Conservation (phyloP, 2,113 vertebrate genomes). For the Tautogolabrus adspersus region DNA sequence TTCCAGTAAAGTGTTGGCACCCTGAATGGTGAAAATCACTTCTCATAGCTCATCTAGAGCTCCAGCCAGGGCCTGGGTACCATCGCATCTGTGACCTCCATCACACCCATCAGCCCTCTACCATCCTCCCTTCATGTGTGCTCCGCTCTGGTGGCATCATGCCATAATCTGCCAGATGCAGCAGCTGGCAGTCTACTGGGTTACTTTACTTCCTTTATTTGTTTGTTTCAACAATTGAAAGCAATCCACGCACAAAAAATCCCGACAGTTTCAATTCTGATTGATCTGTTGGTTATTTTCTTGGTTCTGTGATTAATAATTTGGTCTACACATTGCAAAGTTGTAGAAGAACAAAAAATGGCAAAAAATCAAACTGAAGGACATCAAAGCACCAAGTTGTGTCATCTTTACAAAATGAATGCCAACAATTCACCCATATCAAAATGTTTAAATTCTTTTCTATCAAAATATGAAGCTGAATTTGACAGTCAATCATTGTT, state of each 20-base stretch:
- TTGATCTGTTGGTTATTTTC: not conserved
- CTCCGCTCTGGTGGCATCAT: slow-evolving; percentile 54
- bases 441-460: not conserved
- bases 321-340: not conserved
- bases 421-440: too few species aligned
- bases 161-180: slow-evolving; percentile 66
- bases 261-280: not conserved
- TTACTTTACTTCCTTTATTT: slow-evolving; percentile 31
- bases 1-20: slow-evolving; percentile 41
- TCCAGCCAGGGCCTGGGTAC: slow-evolving; percentile 65
- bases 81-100: slow-evolving; percentile 69
- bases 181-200: slow-evolving; percentile 50
- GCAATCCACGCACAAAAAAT: not conserved
- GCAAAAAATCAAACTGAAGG: not conserved
- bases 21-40: slow-evolving; percentile 43
- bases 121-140: slow-evolving; percentile 41
- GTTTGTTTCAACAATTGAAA: slow-evolving; percentile 31
- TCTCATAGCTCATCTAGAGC: slow-evolving; percentile 36
- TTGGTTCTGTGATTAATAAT: not conserved
- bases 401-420: not conserved
- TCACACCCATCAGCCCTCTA: slow-evolving; percentile 56
- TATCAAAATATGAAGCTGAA: too few species aligned
- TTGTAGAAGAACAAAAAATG: not conserved
- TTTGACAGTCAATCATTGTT: too few species aligned
- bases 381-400: not conserved